These are phyloP conservation scores for Drosophila robusta DNA, from an alignment of 2,888 invertebrate species.

Conservation along the genomic window DNA sequence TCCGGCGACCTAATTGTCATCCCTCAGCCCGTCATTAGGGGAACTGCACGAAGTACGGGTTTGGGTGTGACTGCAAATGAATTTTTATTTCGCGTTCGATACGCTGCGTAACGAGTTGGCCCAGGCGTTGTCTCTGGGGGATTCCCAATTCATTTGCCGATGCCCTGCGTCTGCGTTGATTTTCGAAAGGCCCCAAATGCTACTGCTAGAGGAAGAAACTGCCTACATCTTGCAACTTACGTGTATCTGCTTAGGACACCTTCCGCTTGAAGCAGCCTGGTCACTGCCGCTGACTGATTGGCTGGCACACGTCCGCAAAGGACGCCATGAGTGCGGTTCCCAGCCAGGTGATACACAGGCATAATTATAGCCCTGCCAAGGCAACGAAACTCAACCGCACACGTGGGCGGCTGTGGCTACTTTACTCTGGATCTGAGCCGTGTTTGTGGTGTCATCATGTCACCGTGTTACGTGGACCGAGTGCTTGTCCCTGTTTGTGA, in stretches of 20 bases:
- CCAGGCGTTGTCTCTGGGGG: slow-evolving; percentile 8
- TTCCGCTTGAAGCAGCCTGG: slow-evolving; percentile 1
- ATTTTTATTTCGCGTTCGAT: slow-evolving; percentile 64
- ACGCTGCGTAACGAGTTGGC: slow-evolving; percentile 52
- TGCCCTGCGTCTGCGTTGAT: background rate
- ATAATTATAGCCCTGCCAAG: slow-evolving; percentile 54
- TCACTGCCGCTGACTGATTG: slow-evolving; percentile 28
- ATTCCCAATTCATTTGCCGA: slow-evolving; percentile 8
- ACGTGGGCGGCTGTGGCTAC: slow-evolving; percentile 22
- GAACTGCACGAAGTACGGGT: slow-evolving; percentile 18
- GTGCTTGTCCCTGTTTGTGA: slow-evolving; percentile 2
- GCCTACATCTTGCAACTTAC: slow-evolving; percentile 20
- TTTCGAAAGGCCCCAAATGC: background rate
- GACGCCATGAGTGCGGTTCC: slow-evolving; percentile 12
- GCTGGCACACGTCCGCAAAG: slow-evolving; percentile 19
- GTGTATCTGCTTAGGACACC: slow-evolving; percentile 2
- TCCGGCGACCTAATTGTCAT: slow-evolving; percentile 16
- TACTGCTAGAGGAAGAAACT: background rate
- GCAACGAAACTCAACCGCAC: slow-evolving; percentile 39
- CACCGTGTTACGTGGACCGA: background rate
- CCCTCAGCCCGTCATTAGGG: slow-evolving; percentile 31
- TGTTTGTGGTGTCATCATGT: slow-evolving; percentile 13
- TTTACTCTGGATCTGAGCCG: slow-evolving; percentile 5
- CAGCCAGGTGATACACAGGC: slow-evolving; percentile 11
- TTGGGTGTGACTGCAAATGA: slow-evolving; percentile 67